These are phyloP conservation scores for Steatocranus sp. DNA, from an alignment of 2,797 vertebrate genomes.

Conservation along the genomic window DNA sequence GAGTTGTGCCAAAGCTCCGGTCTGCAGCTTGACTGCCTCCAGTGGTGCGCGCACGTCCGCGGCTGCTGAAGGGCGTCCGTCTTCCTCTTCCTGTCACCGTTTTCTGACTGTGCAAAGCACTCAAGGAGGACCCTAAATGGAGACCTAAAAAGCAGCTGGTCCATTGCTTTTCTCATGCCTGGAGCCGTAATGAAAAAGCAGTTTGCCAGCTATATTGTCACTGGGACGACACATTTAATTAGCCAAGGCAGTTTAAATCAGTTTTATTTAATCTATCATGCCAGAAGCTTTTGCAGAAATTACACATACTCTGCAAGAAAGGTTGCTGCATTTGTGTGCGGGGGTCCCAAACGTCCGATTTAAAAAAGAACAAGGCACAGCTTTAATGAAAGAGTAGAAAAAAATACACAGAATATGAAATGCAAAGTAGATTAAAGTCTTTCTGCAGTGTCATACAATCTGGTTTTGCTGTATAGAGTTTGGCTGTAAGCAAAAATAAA, in stretches of 20 bases:
- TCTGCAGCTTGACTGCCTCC: constrained; percentile 74
- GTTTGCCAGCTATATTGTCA: not conserved
- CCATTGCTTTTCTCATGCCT: not conserved
- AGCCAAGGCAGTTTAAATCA: not conserved
- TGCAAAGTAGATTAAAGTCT: not conserved
- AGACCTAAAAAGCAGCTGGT: not conserved
- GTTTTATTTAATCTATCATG: not conserved
- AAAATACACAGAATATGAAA: not conserved
- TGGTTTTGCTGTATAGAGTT: not conserved
- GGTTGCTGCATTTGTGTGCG: not conserved
- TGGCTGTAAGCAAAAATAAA: not conserved
- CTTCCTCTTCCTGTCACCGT: not conserved
- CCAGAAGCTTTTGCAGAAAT: not conserved
- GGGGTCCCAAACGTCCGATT: not conserved
- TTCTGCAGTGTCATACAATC: not conserved
- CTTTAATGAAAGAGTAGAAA: not conserved
- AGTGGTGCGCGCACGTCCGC: constrained; percentile 57
- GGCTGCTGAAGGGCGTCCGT: constrained; percentile 29
- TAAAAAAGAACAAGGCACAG: not conserved
- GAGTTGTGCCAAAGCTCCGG: constrained; percentile 39
- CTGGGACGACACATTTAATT: not conserved
- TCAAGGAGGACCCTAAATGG: not conserved
- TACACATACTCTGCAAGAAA: not conserved
- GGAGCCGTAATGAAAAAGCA: not conserved
- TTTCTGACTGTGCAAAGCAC: not conserved